phyloP scores from a whole-genome alignment of 2,888 invertebrate genomes.

The Parapristionchus giblindavisi region DNA sequence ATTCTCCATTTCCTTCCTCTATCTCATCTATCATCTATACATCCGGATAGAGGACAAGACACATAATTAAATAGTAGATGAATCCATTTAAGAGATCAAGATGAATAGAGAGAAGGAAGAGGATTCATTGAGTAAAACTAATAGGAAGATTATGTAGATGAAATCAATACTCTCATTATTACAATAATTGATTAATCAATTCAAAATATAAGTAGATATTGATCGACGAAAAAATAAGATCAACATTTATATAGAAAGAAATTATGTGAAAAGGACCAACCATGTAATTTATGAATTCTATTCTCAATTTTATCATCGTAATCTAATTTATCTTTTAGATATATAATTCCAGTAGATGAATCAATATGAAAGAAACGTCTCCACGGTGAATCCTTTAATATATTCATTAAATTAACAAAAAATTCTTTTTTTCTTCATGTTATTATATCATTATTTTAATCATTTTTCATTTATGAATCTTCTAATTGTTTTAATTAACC shows the following conservation, averaged over 20 bases:
- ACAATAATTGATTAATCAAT: no score
- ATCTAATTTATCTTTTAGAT: slow-evolving; percentile 92
- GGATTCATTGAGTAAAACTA: background rate
- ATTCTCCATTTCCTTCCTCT: background rate
- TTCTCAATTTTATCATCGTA: slow-evolving; percentile 94
- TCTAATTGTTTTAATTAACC: no score
- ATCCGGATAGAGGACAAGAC: background rate
- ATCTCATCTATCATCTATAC: background rate
- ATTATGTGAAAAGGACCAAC: slow-evolving; percentile 42
- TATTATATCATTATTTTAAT: no score
- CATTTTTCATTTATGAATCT: no score
- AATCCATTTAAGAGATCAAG: slow-evolving; percentile 2
- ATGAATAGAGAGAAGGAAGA: slow-evolving; percentile 20
- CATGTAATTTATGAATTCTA: slow-evolving; percentile 85
- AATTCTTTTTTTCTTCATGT: no score
- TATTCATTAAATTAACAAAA: background rate
- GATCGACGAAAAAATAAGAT: no score
- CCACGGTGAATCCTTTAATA: slow-evolving; percentile 39
- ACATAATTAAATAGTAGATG: slow-evolving; percentile 1
- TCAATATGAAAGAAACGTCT: slow-evolving; percentile 82
- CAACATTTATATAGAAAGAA: no score
- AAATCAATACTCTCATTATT: no score
- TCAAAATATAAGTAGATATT: no score
- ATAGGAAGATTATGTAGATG: background rate
- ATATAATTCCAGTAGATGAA: slow-evolving; percentile 91